Evolutionary conservation across 2,113 vertebrate genomes (phyloP).

Genomic region (Nymphicus hollandicus): DNA sequence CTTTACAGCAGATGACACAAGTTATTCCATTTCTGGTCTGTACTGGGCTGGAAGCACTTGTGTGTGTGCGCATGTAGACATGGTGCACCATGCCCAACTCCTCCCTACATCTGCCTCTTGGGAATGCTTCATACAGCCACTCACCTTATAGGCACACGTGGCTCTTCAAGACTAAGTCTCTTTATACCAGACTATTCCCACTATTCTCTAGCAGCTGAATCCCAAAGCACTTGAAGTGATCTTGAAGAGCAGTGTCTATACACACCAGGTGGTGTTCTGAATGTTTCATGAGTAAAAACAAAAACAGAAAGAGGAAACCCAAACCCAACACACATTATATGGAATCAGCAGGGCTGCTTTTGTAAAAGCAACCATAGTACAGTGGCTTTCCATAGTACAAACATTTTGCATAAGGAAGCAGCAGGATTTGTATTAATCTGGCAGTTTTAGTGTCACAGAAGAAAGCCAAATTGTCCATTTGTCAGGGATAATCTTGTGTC

Average conservation of each 20-base stretch:
- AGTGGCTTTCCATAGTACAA: neutral
- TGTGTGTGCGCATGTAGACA: fast-evolving
- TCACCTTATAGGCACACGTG: neutral
- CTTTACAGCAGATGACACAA: neutral
- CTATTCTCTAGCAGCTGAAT: neutral
- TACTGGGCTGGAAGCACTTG: neutral
- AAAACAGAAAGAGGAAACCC: neutral
- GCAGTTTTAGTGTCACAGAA: fast-evolving
- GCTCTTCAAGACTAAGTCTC: neutral
- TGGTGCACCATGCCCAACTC: fast-evolving
- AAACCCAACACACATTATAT: fast-evolving
- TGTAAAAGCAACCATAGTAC: neutral
- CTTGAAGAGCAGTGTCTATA: neutral
- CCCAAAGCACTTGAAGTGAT: neutral
- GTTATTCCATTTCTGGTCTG: neutral
- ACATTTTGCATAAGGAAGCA: neutral
- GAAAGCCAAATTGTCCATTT: neutral
- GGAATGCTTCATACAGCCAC: neutral
- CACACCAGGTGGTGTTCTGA: neutral
- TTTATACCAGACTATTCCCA: fast-evolving
- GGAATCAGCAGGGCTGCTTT: neutral
- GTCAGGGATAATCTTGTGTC: neutral
- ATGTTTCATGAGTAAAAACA: fast-evolving
- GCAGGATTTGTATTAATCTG: neutral
- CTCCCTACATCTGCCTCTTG: neutral